Evolutionary conservation across 1,140 invertebrate species (phyloP).

Genomic region (Sinella curviseta): DNA sequence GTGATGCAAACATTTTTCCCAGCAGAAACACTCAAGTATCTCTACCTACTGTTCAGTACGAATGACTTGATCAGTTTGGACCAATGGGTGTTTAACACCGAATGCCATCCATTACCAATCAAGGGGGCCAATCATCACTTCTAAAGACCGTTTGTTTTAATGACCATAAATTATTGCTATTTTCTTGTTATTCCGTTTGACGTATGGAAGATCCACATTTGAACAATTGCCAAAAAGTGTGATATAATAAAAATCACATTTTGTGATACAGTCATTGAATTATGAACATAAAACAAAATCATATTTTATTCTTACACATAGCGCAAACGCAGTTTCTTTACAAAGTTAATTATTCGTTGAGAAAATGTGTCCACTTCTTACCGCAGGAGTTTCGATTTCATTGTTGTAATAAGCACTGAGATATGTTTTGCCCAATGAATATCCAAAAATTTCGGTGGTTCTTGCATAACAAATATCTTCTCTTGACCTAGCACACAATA

Average conservation of each 20-base stretch:
- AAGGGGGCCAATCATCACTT: constrained; percentile 73
- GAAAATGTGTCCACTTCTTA: not conserved
- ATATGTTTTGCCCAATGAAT: not conserved
- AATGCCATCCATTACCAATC: constrained; percentile 94
- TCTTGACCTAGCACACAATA: not conserved
- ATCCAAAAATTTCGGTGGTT: not conserved
- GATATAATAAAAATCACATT: not conserved
- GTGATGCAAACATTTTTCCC: constrained; percentile 98
- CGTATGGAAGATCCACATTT: too few relatives aligned
- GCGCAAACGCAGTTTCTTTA: too few relatives aligned
- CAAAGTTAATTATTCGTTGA: too few relatives aligned
- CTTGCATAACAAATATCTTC: not conserved
- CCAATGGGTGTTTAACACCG: constrained; percentile 98
- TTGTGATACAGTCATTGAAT: not conserved
- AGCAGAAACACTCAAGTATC: constrained; percentile 93
- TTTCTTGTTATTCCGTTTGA: not conserved
- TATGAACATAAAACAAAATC: too few relatives aligned
- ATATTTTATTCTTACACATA: too few relatives aligned
- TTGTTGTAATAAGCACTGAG: not conserved
- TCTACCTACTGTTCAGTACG: constrained; percentile 67
- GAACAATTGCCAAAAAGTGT: not conserved
- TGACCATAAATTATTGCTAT: not conserved
- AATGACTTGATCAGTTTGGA: constrained; percentile 69
- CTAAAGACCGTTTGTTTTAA: constrained; percentile 31
- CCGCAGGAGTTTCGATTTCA: not conserved